These are phyloP conservation scores for Drosophila mayaguana DNA, from an alignment of 2,888 invertebrate genomes.

Conservation along the genomic window DNA sequence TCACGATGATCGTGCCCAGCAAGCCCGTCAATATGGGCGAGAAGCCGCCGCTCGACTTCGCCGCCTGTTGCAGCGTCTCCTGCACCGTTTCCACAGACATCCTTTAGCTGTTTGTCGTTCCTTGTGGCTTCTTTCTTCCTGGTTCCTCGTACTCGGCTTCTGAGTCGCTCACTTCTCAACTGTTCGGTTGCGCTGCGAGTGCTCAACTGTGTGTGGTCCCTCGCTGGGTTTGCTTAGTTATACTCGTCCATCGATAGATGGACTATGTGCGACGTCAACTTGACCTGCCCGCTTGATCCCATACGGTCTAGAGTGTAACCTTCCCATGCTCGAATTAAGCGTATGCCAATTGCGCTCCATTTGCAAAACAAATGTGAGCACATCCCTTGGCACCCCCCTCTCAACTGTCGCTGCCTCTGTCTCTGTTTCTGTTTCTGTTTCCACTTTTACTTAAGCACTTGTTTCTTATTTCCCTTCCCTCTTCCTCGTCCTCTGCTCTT, in stretches of 20 bases:
- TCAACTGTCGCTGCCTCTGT: neutral
- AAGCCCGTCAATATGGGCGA: slow-evolving; percentile 71
- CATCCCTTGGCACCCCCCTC: neutral
- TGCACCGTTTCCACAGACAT: slow-evolving; percentile 76
- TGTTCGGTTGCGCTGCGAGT: slow-evolving; percentile 28
- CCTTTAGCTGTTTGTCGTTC: slow-evolving; percentile 6
- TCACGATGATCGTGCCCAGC: slow-evolving; percentile 67
- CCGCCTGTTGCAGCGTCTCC: slow-evolving; percentile 68
- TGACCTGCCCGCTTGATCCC: neutral
- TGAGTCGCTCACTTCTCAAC: slow-evolving; percentile 16
- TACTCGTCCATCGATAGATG: slow-evolving; percentile 38
- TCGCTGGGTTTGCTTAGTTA: slow-evolving; percentile 35
- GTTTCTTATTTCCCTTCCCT: neutral
- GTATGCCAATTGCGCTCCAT: slow-evolving; percentile 49
- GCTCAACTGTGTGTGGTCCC: slow-evolving; percentile 52
- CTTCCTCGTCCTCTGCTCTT: neutral
- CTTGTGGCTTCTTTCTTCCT: neutral
- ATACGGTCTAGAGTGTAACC: neutral
- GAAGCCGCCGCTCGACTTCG: slow-evolving; percentile 41
- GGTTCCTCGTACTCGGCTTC: neutral
- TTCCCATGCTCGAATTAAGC: slow-evolving; percentile 41
- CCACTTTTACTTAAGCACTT: neutral
- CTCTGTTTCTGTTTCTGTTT: neutral
- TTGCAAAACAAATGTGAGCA: slow-evolving; percentile 52
- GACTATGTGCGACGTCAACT: slow-evolving; percentile 35